Conservation (phyloP, 2,888 invertebrate genomes). For the Bembecia ichneumoniformis region DNA sequence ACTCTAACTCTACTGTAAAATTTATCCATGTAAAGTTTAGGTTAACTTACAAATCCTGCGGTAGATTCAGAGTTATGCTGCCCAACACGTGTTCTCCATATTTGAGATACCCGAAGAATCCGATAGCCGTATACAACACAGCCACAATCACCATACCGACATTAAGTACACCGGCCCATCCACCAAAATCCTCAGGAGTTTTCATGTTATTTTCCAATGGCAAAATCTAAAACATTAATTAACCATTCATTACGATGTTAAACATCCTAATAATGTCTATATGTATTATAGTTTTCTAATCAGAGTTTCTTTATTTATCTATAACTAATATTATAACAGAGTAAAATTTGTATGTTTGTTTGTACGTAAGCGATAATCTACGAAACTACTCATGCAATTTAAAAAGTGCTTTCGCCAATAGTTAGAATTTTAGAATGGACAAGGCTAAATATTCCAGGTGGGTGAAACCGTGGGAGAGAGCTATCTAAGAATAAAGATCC, state of each 20-base stretch:
- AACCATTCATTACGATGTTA: neutral
- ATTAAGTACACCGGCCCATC: constrained; percentile 87
- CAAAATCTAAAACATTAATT: constrained; percentile 74
- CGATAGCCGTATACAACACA: constrained; percentile 85
- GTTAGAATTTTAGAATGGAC: too few species aligned
- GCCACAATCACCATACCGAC: constrained; percentile 91
- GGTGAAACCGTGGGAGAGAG: too few species aligned
- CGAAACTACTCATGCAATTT: too few species aligned
- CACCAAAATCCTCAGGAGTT: constrained; percentile 87
- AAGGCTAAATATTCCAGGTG: too few species aligned
- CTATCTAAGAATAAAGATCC: too few species aligned
- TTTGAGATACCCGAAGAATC: constrained; percentile 93
- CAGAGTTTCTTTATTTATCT: too few species aligned
- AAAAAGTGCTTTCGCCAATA: too few species aligned
- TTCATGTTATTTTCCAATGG: constrained; percentile 95
- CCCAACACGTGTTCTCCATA: constrained; percentile 87
- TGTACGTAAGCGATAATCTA: too few species aligned
- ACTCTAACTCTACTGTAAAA: neutral
- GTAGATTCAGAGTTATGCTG: constrained; percentile 90
- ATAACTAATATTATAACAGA: too few species aligned
- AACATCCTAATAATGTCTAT: neutral
- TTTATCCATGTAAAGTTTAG: neutral
- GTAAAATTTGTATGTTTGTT: too few species aligned
- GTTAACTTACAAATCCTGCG: constrained; percentile 78
- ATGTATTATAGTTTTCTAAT: too few species aligned